These are phyloP conservation scores for Rhabdornis inornatus DNA, from an alignment of 2,113 vertebrate species.

Conservation along the genomic window DNA sequence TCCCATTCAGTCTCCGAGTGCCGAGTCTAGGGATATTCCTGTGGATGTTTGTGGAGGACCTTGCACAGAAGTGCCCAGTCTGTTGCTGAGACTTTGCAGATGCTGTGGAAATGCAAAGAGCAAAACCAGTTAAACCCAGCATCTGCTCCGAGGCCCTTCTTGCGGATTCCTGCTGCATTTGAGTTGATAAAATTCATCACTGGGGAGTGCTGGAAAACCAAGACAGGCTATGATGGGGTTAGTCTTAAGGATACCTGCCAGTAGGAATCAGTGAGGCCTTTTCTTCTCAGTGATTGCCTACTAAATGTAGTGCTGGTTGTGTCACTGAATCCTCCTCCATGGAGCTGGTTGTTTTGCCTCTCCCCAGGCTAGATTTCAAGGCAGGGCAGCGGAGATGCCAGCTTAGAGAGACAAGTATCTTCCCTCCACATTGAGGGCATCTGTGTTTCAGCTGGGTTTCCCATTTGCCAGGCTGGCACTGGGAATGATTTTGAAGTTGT, in stretches of 20 bases:
- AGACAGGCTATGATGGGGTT: background rate
- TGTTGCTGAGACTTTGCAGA: background rate
- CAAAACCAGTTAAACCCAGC: background rate
- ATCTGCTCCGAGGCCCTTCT: background rate
- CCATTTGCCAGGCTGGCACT: background rate
- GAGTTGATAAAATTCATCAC: background rate
- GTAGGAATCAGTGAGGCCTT: background rate
- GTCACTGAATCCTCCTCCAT: background rate
- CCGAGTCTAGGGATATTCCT: background rate
- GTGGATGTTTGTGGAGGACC: background rate
- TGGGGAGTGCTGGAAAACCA: background rate
- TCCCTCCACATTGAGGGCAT: background rate
- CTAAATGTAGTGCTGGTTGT: background rate
- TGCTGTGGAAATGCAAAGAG: background rate
- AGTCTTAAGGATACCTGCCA: background rate
- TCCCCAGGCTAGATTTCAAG: background rate
- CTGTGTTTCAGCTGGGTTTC: background rate
- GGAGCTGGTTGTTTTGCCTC: background rate
- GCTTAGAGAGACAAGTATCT: rapidly evolving
- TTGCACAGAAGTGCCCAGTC: background rate
- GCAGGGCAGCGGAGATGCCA: background rate
- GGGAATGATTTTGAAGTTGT: background rate
- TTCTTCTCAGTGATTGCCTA: background rate
- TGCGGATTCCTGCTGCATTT: rapidly evolving
- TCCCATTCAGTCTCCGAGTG: background rate